Base-by-base conservation (phyloP, 1,140 invertebrate species). In the Halesus radiatus region DNA sequence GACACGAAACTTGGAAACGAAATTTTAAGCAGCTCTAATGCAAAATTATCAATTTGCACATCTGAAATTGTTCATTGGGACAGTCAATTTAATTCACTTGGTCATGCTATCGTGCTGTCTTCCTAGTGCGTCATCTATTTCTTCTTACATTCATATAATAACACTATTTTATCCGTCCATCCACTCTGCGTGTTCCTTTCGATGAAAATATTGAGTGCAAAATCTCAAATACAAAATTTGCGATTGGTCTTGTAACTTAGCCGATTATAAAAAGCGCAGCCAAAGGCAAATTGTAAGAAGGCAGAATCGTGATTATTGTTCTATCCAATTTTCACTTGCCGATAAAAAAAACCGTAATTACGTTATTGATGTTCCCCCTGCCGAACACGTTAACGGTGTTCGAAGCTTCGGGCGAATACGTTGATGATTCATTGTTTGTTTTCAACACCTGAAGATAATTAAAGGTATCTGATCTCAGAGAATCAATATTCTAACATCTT, bases 361-460 rank as follows among this genome's bases (percentile, higher is more conserved):
- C 29, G 62, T 26, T 58, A 10, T 66, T 26, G 62, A 37, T 32
- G 26, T 66, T 32, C 13, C 62, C 32, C 6, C 10, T 29, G 10
- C 16, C 20, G 29, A 66, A 66, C n/a, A 66, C 15, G 29, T 29
- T 66, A 66, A 66, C 62, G 62, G 62, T 66, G 4, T 32, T 15
- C 16, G 22, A 66, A 16, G 18, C 32, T 32, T 32, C 3, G 32
- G 7, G 32, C 37, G 37, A 45, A 45, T 10, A 45, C 37, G 8
- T 13, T 10, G 13, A 45, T 45, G 37, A 13, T 45, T 10, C 10
- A 45, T 45, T 10, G 37, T 45, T 45, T 45, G 37, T 45, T 45
- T 45, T 13, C 10, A 1, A 45, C 10, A 45, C 56, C 18, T 60
- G 1, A 8, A 23, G 18, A 10, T 7, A 23, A 58, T n/a, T n/a